These are phyloP conservation scores for Drosophila sordidula DNA, from an alignment of 2,888 invertebrate species.

Conservation along the genomic window DNA sequence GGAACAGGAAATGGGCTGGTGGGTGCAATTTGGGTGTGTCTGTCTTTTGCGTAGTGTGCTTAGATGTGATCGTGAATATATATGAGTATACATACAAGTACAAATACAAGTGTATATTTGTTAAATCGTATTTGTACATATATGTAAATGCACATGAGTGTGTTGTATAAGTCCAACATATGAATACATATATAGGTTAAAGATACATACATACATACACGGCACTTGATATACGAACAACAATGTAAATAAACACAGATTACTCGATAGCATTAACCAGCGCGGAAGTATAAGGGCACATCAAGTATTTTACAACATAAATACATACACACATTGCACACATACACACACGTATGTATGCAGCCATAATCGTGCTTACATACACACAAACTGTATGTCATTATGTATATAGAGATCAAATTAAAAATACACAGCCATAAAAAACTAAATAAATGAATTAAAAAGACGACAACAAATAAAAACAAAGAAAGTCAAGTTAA, in stretches of 20 bases:
- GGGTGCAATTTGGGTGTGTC: conserved; percentile 10
- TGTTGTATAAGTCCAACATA: conserved; percentile 27
- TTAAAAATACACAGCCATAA: conserved; percentile 3
- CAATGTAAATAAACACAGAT: conserved; percentile 27
- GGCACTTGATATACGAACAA: conserved; percentile 23
- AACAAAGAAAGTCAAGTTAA: background rate
- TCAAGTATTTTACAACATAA: conserved; percentile 31
- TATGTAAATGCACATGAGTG: background rate
- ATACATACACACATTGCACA: conserved; percentile 24
- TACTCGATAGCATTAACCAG: conserved; percentile 27
- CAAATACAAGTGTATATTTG: conserved; percentile 3
- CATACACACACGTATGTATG: conserved; percentile 20
- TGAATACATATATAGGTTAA: conserved; percentile 31
- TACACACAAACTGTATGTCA: conserved; percentile 10
- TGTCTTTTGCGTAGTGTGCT: conserved; percentile 12
- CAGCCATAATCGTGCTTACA: conserved; percentile 7
- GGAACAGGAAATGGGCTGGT: conserved; percentile 11
- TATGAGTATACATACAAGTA: conserved; percentile 6
- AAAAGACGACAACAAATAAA: background rate
- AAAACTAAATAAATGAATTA: background rate
- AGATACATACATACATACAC: conserved; percentile 40
- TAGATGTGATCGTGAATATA: conserved; percentile 17
- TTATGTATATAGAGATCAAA: conserved; percentile 10
- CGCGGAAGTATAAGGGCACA: conserved; percentile 33
- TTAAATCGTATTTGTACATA: conserved; percentile 3